Evolutionary conservation across 2,113 vertebrate genomes (phyloP), one percentile per base, ranked within the genome.

Genomic region (Brachypodius melanocephalos): DNA sequence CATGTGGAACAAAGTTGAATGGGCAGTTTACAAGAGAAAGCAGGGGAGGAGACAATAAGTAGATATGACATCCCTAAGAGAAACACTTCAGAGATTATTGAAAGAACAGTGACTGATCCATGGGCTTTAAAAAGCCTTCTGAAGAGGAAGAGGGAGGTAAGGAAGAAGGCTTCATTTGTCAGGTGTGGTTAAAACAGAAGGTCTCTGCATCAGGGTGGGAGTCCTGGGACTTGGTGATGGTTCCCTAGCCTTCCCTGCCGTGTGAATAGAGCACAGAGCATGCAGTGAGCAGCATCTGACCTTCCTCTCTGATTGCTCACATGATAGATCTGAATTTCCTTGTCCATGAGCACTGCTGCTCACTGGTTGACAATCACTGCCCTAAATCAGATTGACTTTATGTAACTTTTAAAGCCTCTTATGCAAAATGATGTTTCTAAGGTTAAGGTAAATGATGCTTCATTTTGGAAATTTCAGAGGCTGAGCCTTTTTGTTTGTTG

Each of bases 51-150:
- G 93, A 87, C 89, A 89, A 32, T 94, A 68, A 96, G 38, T 66
- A 93, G 75, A 84, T 91, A 83, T 43, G 90, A 88, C 91, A 96
- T 95, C 63, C 48, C 55, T 40, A 73, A 83, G 73, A 88, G 79
- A 89, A 93, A 82, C 20, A 54, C 81, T 93, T 88, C 69, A 88
- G 78, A 46, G 55, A 58, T 73, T 63, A 59, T 83, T 95, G 82
- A 59, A 69, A 82, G 58, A 95, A 31, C 24, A 68, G 58, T 55
- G 81, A 57, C 65, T 89, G 85, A 89, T 54, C 78, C 80, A 25
- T 67, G 75, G 54, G 38, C 28, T 90, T 76, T 76, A 69, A 90
- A 90, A 92, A 95, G 49, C 29, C 54, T 62, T 65, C 57, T 74
- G 63, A 88, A 90, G 59, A 86, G 29, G 58, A 90, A 72, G 40